Base-by-base conservation (phyloP, 2,797 vertebrate species). In the Etheostoma nigrum region DNA sequence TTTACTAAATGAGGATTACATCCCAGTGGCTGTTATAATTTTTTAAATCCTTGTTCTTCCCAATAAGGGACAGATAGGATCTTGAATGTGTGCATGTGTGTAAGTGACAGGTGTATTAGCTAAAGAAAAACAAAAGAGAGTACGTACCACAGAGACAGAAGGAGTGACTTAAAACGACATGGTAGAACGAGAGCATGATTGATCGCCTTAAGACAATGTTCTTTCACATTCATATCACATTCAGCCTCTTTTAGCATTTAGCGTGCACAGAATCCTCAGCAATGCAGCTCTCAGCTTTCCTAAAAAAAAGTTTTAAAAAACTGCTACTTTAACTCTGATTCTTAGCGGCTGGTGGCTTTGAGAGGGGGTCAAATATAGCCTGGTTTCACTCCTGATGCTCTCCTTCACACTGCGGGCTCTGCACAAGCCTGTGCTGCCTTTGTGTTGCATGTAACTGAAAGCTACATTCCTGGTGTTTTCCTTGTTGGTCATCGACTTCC, bases 311-410 rank as follows among this genome's bases (percentile, higher is more conserved):
- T 0, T 27, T 27, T 2, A 2, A 25, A 36, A 81, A 78, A 82
- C 85, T 81, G 67, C 63, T 59, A 79, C 72, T 93, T 91, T 78
- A 86, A 89, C 79, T 87, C 52, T 6, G 19, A 84, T 90, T 89
- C 78, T 86, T 78, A 82, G 86, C 51, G 52, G 79, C 84, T 71
- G 55, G 77, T 75, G 61, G 83, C 84, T 90, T 91, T 83, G 58
- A 78, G 57, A 40, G 64, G 49, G 51, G 73, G 77, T 82, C 75
- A 74, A 68, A 81, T 72, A 23, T 15, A 61, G 42, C 58, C 18
- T 11, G 58, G 42, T 65, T 61, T 40, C 36, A 12, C 36, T 40
- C 36, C 65, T 83, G 71, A 75, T 67, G 74, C 67, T 74, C 48
- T 70, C 52, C 36, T 51, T 69, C 62, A 55, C 49, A 63, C 63